These are phyloP conservation scores for Lathamus discolor DNA, from an alignment of 2,113 vertebrate species.

Conservation along the genomic window DNA sequence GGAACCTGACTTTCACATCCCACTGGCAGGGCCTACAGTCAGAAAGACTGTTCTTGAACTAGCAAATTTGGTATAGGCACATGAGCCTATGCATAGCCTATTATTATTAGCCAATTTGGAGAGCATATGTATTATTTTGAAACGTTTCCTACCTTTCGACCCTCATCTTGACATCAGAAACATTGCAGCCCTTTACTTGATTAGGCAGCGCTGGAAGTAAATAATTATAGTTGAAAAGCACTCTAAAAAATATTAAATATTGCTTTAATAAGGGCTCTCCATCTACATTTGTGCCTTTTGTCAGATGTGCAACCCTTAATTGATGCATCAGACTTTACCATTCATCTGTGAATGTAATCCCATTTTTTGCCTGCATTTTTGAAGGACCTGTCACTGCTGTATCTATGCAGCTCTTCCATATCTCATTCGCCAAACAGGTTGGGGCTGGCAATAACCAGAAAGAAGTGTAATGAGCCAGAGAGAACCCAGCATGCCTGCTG, in stretches of 20 bases:
- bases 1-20: background rate
- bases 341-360: constrained; percentile 1
- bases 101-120: background rate
- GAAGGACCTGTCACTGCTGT: background rate
- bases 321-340: background rate
- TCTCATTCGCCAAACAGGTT: background rate
- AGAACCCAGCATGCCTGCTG: background rate
- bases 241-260: background rate
- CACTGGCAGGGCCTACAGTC: background rate
- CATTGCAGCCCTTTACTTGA: background rate
- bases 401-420: background rate
- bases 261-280: constrained; percentile 13
- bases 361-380: background rate
- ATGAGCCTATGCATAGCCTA: background rate
- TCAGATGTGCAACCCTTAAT: background rate
- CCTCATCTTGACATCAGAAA: background rate
- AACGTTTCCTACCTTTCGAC: background rate
- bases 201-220: background rate
- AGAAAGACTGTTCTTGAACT: background rate
- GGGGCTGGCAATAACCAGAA: background rate
- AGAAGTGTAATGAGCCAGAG: constrained; percentile 6
- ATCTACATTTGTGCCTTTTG: background rate
- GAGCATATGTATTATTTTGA: background rate
- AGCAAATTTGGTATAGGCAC: background rate
- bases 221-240: background rate